These are phyloP conservation scores for Campoplex nolae DNA, from an alignment of 2,888 invertebrate genomes.

Conservation along the genomic window DNA sequence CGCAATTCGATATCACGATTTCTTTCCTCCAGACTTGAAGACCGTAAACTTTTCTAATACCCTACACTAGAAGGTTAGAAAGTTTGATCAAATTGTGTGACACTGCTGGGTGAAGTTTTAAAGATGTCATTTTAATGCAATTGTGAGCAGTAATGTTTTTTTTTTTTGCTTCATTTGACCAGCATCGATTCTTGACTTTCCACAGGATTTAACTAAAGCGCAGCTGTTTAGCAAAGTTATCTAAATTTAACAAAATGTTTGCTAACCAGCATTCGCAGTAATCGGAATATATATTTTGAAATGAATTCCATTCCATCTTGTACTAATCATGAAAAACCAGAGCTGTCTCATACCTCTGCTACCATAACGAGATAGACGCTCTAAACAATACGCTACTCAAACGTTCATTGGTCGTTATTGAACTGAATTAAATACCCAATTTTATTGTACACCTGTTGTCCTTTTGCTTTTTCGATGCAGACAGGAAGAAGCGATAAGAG, in stretches of 20 bases:
- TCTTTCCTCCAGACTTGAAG: slow-evolving; percentile 21
- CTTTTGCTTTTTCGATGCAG: background rate
- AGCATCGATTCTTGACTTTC: background rate
- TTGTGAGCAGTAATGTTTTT: background rate
- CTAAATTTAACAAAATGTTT: background rate
- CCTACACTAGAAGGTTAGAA: background rate
- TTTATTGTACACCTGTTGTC: slow-evolving; percentile 64
- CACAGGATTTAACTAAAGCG: background rate
- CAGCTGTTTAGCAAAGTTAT: background rate
- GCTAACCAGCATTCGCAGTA: background rate
- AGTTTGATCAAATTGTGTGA: slow-evolving; percentile 33
- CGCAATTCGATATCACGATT: slow-evolving; percentile 51
- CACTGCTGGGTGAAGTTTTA: slow-evolving; percentile 5
- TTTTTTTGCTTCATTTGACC: background rate
- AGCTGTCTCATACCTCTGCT: background rate
- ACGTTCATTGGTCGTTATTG: slow-evolving; percentile 43
- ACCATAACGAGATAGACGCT: background rate
- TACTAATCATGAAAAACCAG: background rate
- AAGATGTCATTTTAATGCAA: slow-evolving; percentile 10
- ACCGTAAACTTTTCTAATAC: slow-evolving; percentile 34
- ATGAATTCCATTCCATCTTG: background rate
- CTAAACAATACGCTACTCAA: slow-evolving; percentile 39
- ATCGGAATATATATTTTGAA: background rate
- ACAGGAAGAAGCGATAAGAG: background rate
- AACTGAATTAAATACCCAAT: slow-evolving; percentile 12